Conservation (phyloP, 2,113 vertebrate species). For the Gymnobelideus leadbeateri region DNA sequence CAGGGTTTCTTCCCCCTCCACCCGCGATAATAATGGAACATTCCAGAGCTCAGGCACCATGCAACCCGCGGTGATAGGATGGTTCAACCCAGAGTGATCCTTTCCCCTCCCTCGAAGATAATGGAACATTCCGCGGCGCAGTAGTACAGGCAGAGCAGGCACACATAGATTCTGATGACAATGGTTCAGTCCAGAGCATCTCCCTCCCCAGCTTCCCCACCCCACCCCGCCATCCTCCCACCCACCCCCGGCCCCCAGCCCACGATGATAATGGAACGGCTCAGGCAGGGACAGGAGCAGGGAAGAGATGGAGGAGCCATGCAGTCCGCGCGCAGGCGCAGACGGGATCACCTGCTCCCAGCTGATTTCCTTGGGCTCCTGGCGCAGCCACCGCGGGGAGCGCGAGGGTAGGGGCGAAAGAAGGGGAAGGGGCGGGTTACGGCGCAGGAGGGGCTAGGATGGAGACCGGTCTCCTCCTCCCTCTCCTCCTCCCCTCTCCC, state of each 20-base stretch:
- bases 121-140: not conserved
- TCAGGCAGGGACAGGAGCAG: constrained; percentile 3
- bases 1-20: not conserved
- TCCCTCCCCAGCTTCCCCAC: not conserved
- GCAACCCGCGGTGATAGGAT: not conserved
- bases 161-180: not conserved
- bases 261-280: not conserved
- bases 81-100: not conserved
- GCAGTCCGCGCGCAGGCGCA: constrained; percentile 67
- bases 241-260: not conserved
- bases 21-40: not conserved
- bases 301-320: constrained; percentile 61
- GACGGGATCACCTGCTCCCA: constrained; percentile 89
- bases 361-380: constrained; percentile 96
- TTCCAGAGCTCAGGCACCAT: not conserved
- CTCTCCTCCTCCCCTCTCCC: constrained; percentile 29
- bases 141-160: not conserved
- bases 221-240: no score
- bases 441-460: constrained; percentile 67
- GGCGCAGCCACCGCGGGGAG: constrained; percentile 72
- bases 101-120: not conserved
- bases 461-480: constrained; percentile 35
- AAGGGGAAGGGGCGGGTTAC: constrained; percentile 74
- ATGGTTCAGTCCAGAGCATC: not conserved
- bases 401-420: constrained; percentile 80